Percentiles rank a stretch among this genome's conserved stretches.
Conservation (phyloP, 2,888 invertebrate genomes). For the Melinaea menophilus region DNA sequence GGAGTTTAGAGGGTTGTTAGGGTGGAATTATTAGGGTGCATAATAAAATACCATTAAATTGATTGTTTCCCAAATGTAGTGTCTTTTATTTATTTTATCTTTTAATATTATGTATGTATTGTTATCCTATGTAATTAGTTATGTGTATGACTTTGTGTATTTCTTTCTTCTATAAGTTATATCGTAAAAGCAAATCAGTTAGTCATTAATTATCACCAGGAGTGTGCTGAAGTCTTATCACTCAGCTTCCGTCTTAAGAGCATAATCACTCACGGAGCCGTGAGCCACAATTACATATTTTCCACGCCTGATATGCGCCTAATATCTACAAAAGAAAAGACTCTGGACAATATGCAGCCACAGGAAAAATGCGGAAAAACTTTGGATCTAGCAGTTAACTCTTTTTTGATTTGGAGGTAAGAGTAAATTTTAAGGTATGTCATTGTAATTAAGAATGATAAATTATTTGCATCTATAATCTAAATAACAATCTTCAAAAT, state of each 20-base stretch:
- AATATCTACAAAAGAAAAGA: conserved; percentile 29
- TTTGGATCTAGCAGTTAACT: conserved; percentile 26
- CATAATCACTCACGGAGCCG: conserved; percentile 26
- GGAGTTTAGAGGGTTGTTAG: conserved; percentile 14
- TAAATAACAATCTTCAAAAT: too few relatives aligned
- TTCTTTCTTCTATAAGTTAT: too few relatives aligned
- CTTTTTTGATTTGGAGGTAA: background rate
- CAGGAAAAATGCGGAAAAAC: conserved; percentile 26
- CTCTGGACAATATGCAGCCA: conserved; percentile 21
- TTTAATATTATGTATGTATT: too few relatives aligned
- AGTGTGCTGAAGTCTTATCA: conserved; percentile 21
- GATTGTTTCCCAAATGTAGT: too few relatives aligned
- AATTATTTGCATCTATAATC: too few relatives aligned
- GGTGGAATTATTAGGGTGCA: conserved; percentile 25
- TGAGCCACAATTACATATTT: conserved; percentile 23
- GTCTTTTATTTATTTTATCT: background rate
- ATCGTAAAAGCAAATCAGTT: too few relatives aligned
- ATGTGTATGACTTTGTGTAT: too few relatives aligned
- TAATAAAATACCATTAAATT: background rate
- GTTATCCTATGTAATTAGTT: too few relatives aligned
- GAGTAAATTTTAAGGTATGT: background rate
- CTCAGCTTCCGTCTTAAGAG: conserved; percentile 23
- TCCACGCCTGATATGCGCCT: conserved; percentile 32
- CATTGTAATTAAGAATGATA: too few relatives aligned
- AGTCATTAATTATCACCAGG: conserved; percentile 13